These are phyloP conservation scores for Alligator mississippiensis DNA, from an alignment of 2,113 vertebrate species.

Conservation along the genomic window DNA sequence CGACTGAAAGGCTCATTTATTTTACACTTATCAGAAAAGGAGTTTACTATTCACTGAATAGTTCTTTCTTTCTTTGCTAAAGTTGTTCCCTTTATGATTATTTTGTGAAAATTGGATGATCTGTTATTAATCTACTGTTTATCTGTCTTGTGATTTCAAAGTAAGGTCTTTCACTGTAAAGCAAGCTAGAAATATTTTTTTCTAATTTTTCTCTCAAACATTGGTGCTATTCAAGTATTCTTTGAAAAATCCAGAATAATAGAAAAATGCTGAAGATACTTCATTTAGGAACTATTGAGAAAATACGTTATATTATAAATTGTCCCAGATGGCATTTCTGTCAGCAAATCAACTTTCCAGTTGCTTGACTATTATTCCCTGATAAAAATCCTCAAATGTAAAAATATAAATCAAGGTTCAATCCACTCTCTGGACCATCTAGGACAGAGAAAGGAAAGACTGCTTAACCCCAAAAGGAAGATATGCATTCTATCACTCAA, in stretches of 20 bases:
- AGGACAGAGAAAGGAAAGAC: not conserved
- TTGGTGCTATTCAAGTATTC: not conserved
- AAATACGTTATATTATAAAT: not conserved
- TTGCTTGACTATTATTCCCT: not conserved
- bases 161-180: not conserved
- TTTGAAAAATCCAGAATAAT: not conserved
- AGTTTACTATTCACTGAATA: not conserved
- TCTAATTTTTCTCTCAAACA: not conserved
- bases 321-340: not conserved
- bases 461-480: not conserved
- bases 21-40: fast-evolving
- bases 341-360: not conserved
- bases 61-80: not conserved
- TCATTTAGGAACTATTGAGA: not conserved
- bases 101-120: not conserved
- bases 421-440: not conserved
- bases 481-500: not conserved
- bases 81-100: not conserved
- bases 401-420: not conserved
- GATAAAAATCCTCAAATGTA: fast-evolving
- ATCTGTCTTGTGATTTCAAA: not conserved
- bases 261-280: not conserved
- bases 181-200: not conserved
- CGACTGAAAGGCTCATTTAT: not conserved
- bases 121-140: not conserved